Base-by-base conservation (phyloP, 2,888 invertebrate genomes). In the Ennomos erosarius region DNA sequence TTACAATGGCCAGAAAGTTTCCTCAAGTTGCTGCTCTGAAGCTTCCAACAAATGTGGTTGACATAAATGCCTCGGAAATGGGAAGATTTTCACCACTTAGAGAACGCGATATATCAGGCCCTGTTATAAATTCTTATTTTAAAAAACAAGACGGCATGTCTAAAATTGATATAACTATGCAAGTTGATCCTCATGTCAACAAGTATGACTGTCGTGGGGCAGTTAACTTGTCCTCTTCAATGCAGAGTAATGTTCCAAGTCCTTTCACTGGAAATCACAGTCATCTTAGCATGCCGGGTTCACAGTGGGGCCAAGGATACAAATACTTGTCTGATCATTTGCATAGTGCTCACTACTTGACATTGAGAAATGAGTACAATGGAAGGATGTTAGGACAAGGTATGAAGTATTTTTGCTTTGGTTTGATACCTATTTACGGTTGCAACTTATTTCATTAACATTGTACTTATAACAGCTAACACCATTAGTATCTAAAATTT, bases 271-370 rank as follows among this genome's bases (percentile, higher is more conserved):
- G 94, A 0, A 91, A 92, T 64, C 87, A 93, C 64, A 94, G 94
- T n/a, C 95, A 96, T 73, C 85, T 95, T n/a, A 95, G 94, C 69
- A 96, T 96, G 96, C 96, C 96, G 0, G 96, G 96, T 1, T 95
- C 96, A 1, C 95, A 95, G 64, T 95, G 95, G 94, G 93, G 94
- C 5, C 95, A 95, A 78, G 94, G 94, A 52, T 92, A 93, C 50
- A 96, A 96, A 81, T 96, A 95, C 75, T 88, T 95, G 55, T 94
- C 96, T 37, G 94, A 95, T 67, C 94, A 95, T 71, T 90, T 95
- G 78, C 95, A 95, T 64, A 93, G 93, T 63, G 94, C 94, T 5
- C 96, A 95, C 79, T 95, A 95, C 73, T 86, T 93, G 48, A 93
- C 91, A 56, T 81, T 94, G 66, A 87, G 94, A 68, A 92, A 93